Base-by-base conservation (phyloP, 2,888 invertebrate genomes). In the Tromatobia lineatoria region DNA sequence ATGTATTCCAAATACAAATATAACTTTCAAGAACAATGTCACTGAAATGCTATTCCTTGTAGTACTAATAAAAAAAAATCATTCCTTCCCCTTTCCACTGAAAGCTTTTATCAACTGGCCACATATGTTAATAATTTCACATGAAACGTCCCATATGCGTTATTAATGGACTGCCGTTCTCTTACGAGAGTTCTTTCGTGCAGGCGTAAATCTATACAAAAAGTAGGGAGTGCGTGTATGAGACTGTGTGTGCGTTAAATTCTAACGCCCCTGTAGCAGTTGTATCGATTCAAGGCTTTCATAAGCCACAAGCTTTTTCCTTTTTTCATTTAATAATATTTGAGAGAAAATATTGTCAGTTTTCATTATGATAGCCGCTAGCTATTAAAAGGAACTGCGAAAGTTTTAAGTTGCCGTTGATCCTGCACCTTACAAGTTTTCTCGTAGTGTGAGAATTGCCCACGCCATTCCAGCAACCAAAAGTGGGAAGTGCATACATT, bases 211-310 rank as follows among this genome's bases (percentile, higher is more conserved):
- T 61, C 34, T 13, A 77, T 23, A 47, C n/a, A 15, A 18, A n/a
- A 34, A 52, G 23, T 42, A 25, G 50, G 38, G 79, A 64, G 64
- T 79, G 52, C 45, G 15, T 45, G 13, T 15, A 45, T 45, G 45
- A 15, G 15, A 0, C 15, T 45, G 45, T 45, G 15, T 45, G 45
- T 15, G 67, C 61, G 80, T n/a, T 67, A 61, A 75, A 80, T 80
- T 52, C 74, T 80, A 69, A 80, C 80, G 74, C 74, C 80, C 80
- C 80, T 75, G 69, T 38, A 67, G 59, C 67, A 69, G 59, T 57
- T 67, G 61, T 80, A 80, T 80, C 80, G 80, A 80, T 80, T 80
- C 61, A 80, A 69, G 69, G 69, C 80, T 74, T 69, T 71, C 59
- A 18, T 13, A 66, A 45, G 38, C 38, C 59, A 50, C 47, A 74